Evolutionary conservation across 2,888 invertebrate species (phyloP), one percentile per base, ranked within the genome.

Genomic region (Phyto melanocephala): DNA sequence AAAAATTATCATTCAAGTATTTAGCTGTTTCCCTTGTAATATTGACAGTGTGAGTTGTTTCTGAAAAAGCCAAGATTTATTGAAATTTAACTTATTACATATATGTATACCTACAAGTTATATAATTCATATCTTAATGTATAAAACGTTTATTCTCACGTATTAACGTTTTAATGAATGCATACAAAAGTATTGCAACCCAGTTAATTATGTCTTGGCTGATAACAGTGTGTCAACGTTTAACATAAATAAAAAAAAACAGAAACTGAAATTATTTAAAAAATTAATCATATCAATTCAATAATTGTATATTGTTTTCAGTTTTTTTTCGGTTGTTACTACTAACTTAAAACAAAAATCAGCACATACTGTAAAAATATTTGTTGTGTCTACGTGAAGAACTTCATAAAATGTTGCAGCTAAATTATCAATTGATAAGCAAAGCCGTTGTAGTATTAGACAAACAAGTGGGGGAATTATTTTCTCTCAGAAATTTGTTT

Each of bases 371-470:
- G 37, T 35, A 4, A 22, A 65, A 50, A 67, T 37, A 8, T 35
- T 67, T 22, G 10, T n/a, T n/a, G 2, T 54, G 28, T 28, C 40
- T 60, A 60, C 42, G 60, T 60, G 60, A 4, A 24, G 37, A 71
- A 28, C 22, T 58, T 42, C 4, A 33, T 58, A 45, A 70, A 70
- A 45, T 45, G 35, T 35, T 58, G 58, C 70, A 33, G 22, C 4
- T 40, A 17, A 50, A 37, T 71, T 71, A 10, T 58, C 17, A 37
- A 60, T 40, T 28, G 7, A n/a, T 24, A 13, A 50, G 2, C 60
- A 72, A 37, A 10, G 28, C 15, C 17, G 40, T 24, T n/a, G 58
- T 15, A 22, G 35, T 4, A 13, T 35, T 0, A n/a, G 28, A 1
- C 5, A 17, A 28, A 28, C 17, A 7, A 17, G 1, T 20, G 10